Conservation (phyloP, 2,888 invertebrate genomes). For the Pristionchus exspectatus region DNA sequence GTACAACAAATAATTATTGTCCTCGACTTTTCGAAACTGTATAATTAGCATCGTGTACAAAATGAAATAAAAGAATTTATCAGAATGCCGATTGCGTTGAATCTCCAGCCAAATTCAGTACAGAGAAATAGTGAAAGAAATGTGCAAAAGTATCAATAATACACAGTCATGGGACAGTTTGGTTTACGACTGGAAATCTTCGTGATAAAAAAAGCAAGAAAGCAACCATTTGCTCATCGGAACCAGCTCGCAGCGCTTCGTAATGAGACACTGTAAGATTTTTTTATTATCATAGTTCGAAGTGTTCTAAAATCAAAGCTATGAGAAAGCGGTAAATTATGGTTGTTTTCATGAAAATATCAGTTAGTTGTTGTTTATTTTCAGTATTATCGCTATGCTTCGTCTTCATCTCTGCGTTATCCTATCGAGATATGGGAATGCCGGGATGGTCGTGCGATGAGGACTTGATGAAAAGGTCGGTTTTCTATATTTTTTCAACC, state of each 20-base stretch:
- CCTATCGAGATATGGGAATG: slow-evolving; percentile 59
- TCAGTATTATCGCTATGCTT: slow-evolving; percentile 13
- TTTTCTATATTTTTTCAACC: not conserved
- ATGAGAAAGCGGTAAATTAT: too few relatives aligned
- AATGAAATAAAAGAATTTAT: too few relatives aligned
- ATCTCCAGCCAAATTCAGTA: too few relatives aligned
- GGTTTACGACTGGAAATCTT: not conserved
- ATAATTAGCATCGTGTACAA: too few relatives aligned
- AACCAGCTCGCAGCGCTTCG: not conserved
- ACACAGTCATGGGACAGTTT: not conserved
- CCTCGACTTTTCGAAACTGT: not conserved
- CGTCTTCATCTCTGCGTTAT: not conserved
- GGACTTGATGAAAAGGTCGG: slow-evolving; percentile 60
- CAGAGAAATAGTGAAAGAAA: too few relatives aligned
- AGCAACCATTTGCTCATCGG: not conserved
- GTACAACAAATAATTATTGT: not conserved
- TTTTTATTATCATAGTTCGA: not conserved
- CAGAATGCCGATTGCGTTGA: too few relatives aligned
- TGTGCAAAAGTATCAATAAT: too few relatives aligned
- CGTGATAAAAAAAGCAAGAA: not conserved
- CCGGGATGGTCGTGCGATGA: slow-evolving; percentile 67
- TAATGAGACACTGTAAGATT: not conserved
- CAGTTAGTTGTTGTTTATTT: not conserved
- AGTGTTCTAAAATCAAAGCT: too few relatives aligned
- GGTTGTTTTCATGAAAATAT: not conserved